A percentile compares a stretch with the other conserved stretches of the same genome.
These are phyloP conservation scores for Hyles lineata DNA, from an alignment of 2,888 invertebrate species.

Conservation along the genomic window DNA sequence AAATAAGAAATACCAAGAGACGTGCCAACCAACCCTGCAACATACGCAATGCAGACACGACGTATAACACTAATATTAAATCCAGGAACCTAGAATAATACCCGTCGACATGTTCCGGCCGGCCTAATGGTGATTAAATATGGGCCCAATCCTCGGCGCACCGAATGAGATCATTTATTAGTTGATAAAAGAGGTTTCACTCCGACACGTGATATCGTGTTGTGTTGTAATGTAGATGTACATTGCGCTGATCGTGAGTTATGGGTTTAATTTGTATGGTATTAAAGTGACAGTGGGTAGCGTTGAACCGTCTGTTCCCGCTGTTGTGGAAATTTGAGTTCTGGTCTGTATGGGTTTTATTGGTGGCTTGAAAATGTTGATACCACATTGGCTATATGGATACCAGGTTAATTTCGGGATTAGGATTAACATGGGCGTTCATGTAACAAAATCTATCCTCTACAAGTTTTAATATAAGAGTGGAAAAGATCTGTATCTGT, in stretches of 20 bases:
- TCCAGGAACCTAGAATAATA: constrained; percentile 44
- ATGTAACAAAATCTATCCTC: too few relatives aligned
- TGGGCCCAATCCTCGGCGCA: constrained; percentile 44
- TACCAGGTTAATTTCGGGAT: too few relatives aligned
- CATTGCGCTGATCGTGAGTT: neutral
- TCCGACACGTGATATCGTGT: constrained; percentile 27
- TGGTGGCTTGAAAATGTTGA: too few relatives aligned
- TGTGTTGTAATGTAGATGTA: constrained; percentile 16
- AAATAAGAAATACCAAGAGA: neutral
- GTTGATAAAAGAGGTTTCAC: constrained; percentile 28
- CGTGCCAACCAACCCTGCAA: constrained; percentile 8
- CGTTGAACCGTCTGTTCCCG: neutral
- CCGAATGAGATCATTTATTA: constrained; percentile 30
- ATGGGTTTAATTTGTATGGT: neutral
- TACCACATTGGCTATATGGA: too few relatives aligned
- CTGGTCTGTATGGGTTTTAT: too few relatives aligned
- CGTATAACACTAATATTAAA: constrained; percentile 27
- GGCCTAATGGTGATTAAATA: constrained; percentile 61
- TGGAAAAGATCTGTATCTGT: too few relatives aligned
- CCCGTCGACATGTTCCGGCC: constrained; percentile 49
- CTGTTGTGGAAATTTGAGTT: neutral
- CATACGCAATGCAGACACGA: constrained; percentile 14
- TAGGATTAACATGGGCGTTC: too few relatives aligned
- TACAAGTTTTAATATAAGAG: too few relatives aligned
- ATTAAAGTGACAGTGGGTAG: neutral